Percentiles rank a stretch among this genome's conserved stretches.
These are phyloP conservation scores for Harpagus bidentatus DNA, from an alignment of 2,113 vertebrate genomes.

Conservation along the genomic window DNA sequence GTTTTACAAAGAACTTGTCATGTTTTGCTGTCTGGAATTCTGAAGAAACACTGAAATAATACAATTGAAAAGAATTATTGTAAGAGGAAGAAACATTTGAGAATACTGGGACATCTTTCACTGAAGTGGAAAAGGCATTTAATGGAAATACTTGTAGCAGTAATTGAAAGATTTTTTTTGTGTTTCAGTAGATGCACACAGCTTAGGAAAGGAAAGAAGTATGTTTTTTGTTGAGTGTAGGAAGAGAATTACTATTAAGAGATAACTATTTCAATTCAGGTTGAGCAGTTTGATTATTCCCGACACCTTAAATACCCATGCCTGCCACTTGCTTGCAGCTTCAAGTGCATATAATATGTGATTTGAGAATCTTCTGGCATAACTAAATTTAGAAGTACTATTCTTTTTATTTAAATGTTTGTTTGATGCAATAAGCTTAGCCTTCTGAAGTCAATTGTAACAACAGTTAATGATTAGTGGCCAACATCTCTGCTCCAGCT, in stretches of 20 bases:
- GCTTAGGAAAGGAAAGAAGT: neutral
- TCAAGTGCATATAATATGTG: neutral
- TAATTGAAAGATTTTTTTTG: neutral
- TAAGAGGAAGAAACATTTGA: neutral
- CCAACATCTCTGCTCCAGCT: neutral
- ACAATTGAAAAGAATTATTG: neutral
- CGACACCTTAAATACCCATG: neutral
- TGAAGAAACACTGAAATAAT: neutral
- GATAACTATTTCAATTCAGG: neutral
- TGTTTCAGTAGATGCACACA: neutral
- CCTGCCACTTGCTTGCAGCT: neutral
- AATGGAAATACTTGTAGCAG: neutral
- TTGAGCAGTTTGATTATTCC: neutral
- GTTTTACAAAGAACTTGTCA: neutral
- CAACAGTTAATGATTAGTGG: neutral
- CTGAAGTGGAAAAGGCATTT: neutral
- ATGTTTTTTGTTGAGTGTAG: neutral
- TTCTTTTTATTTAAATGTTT: neutral
- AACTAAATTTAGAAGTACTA: neutral
- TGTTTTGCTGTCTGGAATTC: neutral
- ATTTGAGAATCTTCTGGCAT: neutral
- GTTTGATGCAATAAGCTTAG: neutral
- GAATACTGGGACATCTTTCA: neutral
- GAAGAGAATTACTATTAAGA: neutral
- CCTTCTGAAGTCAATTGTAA: neutral